phyloP scores from a whole-genome alignment of 1,140 invertebrate species.

The Drosophila chauvacae region DNA sequence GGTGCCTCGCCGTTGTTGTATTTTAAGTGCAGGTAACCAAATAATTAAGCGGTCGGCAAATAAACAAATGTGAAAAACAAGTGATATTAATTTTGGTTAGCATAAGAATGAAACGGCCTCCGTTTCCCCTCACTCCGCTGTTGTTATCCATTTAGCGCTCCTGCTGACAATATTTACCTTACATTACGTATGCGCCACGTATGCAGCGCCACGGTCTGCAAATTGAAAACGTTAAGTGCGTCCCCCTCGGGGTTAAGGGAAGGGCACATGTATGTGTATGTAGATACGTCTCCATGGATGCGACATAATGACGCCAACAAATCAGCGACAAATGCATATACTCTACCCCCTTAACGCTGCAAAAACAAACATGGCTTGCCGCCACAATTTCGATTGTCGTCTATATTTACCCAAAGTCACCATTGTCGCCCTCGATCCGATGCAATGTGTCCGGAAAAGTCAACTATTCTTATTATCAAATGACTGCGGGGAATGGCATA shows the following conservation, averaged over 20 bases:
- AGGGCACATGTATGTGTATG: not conserved
- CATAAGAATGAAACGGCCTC: not conserved
- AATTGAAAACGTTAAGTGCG: slow-evolving; percentile 72
- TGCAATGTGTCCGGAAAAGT: slow-evolving; percentile 10
- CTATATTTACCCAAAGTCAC: slow-evolving; percentile 50
- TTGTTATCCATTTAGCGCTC: not conserved
- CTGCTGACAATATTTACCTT: slow-evolving; percentile 52
- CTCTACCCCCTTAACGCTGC: slow-evolving; percentile 12
- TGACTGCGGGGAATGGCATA: not conserved
- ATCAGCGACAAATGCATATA: slow-evolving; percentile 66
- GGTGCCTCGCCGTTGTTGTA: slow-evolving; percentile 15
- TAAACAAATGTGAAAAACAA: slow-evolving; percentile 57
- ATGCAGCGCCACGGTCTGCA: slow-evolving; percentile 48
- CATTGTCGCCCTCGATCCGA: slow-evolving; percentile 55
- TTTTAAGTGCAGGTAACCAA: slow-evolving; percentile 50
- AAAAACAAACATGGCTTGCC: slow-evolving; percentile 76
- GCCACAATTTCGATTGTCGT: slow-evolving; percentile 70
- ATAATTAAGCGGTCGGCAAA: slow-evolving; percentile 67
- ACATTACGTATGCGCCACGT: slow-evolving; percentile 58
- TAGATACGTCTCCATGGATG: slow-evolving; percentile 11
- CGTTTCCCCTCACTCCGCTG: not conserved
- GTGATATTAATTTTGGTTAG: slow-evolving; percentile 49
- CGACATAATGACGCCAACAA: slow-evolving; percentile 78
- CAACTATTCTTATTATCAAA: slow-evolving; percentile 20
- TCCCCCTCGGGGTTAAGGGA: slow-evolving; percentile 29